Evolutionary conservation across 2,113 vertebrate genomes (phyloP).

Genomic region (Pterocles orientalis): DNA sequence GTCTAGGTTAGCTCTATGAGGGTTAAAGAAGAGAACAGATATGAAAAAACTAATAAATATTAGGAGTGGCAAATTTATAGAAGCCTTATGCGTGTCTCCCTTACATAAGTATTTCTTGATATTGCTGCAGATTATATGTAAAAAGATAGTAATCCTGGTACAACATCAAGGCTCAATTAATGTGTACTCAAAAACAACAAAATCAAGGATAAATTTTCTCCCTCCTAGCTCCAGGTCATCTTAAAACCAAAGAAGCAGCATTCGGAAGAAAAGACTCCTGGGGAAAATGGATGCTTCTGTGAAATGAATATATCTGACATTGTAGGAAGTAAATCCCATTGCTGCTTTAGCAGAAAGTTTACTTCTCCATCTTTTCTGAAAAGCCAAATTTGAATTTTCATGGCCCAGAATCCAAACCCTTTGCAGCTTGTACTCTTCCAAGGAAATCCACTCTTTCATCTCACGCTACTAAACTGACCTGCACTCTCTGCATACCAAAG

Average conservation of each 20-base stretch:
- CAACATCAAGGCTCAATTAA: not conserved
- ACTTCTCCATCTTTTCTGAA: not conserved
- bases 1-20: not conserved
- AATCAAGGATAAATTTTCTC: not conserved
- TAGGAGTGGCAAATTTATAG: not conserved
- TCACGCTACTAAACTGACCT: not conserved
- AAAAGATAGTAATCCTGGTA: not conserved
- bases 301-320: not conserved
- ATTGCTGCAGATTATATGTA: not conserved
- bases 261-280: not conserved
- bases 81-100: not conserved
- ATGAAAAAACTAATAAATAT: not conserved
- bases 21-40: not conserved
- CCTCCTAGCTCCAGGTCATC: not conserved
- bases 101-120: not conserved
- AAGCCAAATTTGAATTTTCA: not conserved
- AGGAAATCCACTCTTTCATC: not conserved
- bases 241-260: not conserved
- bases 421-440: not conserved
- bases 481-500: not conserved
- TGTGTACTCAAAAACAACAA: not conserved
- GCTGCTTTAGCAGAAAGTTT: not conserved
- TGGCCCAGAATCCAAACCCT: not conserved
- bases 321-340: not conserved
- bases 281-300: not conserved